Evolutionary conservation across 2,888 invertebrate species (phyloP).

Genomic region (Homarus gammarus): DNA sequence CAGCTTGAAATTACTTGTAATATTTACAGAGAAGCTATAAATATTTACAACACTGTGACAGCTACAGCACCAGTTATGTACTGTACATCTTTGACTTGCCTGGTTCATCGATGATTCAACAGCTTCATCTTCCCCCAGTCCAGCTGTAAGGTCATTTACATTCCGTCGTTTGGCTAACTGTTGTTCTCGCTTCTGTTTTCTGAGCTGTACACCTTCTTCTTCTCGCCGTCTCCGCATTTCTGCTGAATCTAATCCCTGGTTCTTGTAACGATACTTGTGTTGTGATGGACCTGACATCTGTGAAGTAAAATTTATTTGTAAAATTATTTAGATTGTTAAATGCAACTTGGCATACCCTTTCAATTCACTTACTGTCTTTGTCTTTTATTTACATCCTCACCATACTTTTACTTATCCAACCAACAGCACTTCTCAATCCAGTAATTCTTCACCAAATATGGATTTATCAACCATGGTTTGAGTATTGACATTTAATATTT

Average conservation of each 20-base stretch:
- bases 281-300: conserved; percentile 75
- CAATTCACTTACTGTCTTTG: no score
- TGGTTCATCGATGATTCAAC: conserved; percentile 69
- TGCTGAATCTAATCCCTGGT: conserved; percentile 76
- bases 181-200: conserved; percentile 96
- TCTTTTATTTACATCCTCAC: no score
- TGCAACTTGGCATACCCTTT: not conserved
- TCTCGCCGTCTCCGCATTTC: conserved; percentile 93
- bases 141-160: conserved; percentile 76
- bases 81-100: conserved; percentile 38
- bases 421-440: no score
- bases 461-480: no score
- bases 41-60: no score
- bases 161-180: conserved; percentile 94
- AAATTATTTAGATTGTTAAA: not conserved
- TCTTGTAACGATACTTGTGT: conserved; percentile 76
- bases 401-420: no score
- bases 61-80: no score
- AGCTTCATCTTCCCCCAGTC: conserved; percentile 67
- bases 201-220: conserved; percentile 92
- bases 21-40: no score
- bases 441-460: no score
- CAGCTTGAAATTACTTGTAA: no score
- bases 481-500: no score
- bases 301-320: not conserved